Evolutionary conservation across 2,888 invertebrate species (phyloP).

Genomic region (Erannis defoliaria): DNA sequence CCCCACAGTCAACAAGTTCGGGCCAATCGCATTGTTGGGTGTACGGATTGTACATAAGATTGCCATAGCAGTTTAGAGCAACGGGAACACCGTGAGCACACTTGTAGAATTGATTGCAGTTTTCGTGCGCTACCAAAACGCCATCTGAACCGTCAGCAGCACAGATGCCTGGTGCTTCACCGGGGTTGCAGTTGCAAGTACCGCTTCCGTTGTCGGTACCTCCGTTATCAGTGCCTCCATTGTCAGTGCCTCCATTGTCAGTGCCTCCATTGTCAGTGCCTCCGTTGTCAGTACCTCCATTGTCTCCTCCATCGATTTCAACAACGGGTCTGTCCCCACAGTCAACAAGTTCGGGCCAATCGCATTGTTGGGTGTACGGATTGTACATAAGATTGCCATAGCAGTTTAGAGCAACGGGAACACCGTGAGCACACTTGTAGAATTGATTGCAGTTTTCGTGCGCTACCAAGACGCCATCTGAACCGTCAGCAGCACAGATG

Average conservation of each 20-base stretch:
- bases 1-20: constrained; percentile 52
- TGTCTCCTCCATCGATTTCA: constrained; percentile 29
- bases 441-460: constrained; percentile 60
- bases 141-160: constrained; percentile 50
- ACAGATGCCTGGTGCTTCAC: constrained; percentile 51
- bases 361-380: constrained; percentile 49
- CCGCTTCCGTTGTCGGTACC: constrained; percentile 25
- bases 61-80: constrained; percentile 42
- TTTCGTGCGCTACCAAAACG: constrained; percentile 52
- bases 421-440: constrained; percentile 53
- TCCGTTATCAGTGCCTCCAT: constrained; percentile 9
- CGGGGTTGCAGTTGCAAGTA: constrained; percentile 52
- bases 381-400: constrained; percentile 48
- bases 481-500: constrained; percentile 49
- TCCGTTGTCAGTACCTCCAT: constrained; percentile 17
- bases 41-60: constrained; percentile 50
- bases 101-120: constrained; percentile 60
- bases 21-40: constrained; percentile 56
- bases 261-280: constrained; percentile 8
- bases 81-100: constrained; percentile 51
- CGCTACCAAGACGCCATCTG: constrained; percentile 52
- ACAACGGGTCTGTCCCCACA: constrained; percentile 51
- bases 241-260: constrained; percentile 17
- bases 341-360: constrained; percentile 54
- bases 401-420: constrained; percentile 48